A percentile compares a stretch with the other conserved stretches of the same genome.
phyloP scores from a whole-genome alignment of 2,113 vertebrate species.

The Macquaria australasica region DNA sequence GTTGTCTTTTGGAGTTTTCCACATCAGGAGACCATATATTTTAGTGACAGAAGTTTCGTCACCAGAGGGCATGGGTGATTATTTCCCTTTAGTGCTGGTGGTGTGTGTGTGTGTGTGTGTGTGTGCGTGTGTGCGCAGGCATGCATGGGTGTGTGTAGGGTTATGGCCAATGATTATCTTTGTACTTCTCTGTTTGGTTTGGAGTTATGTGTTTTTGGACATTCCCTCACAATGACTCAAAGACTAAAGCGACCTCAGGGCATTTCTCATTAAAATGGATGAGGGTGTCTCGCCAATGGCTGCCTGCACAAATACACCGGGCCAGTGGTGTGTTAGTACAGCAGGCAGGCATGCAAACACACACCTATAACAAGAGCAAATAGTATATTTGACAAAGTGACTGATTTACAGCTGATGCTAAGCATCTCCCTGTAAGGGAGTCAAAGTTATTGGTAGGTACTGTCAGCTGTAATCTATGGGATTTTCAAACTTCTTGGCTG shows the following conservation, averaged over 20 bases:
- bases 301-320: constrained; percentile 32
- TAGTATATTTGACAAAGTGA: constrained; percentile 33
- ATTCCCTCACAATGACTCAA: constrained; percentile 70
- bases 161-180: constrained; percentile 69
- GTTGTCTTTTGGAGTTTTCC: constrained; percentile 63
- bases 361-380: constrained; percentile 19
- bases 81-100: constrained; percentile 47
- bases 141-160: constrained; percentile 44
- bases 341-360: constrained; percentile 26
- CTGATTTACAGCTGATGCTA: constrained; percentile 45
- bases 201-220: constrained; percentile 71
- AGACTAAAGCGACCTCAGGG: constrained; percentile 43
- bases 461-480: constrained; percentile 34
- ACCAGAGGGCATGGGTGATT: constrained; percentile 73
- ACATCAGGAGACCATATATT: constrained; percentile 76
- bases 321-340: constrained; percentile 35
- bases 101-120: constrained; percentile 32
- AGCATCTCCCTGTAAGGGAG: constrained; percentile 16
- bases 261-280: constrained; percentile 55
- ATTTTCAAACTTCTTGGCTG: constrained; percentile 30
- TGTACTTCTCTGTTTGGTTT: constrained; percentile 66
- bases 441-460: constrained; percentile 9
- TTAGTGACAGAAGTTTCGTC: constrained; percentile 76
- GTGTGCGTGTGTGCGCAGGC: constrained; percentile 30
- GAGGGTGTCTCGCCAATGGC: constrained; percentile 23